Base-by-base conservation (phyloP, 2,113 vertebrate species). In the Cryptoleucopteryx plumbea region DNA sequence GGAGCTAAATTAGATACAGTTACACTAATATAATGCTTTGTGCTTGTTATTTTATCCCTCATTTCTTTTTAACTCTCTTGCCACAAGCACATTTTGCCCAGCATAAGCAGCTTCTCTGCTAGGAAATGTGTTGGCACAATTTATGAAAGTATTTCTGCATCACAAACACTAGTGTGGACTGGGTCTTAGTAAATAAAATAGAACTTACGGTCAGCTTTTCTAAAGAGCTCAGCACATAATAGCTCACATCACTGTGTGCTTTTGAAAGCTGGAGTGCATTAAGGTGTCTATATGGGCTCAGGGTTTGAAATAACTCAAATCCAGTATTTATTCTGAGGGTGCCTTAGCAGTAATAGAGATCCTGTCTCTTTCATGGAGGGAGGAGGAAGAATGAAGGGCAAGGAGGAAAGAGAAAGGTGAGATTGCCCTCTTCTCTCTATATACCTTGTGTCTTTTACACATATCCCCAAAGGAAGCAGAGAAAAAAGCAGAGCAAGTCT, bases 61-160 rank as follows among this genome's bases (percentile, higher is more conserved):
- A 23, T 82, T 96, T 94, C 81, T 91, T 89, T 75, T 67, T 52
- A 74, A 67, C 47, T 89, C 73, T 87, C n/a, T 71, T 71, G 40
- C 56, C 34, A 73, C 63, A 40, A 88, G 56, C 52, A 82, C 8
- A 9, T 84, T 95, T 95, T 85, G 22, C 65, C 63, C 82, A 73
- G 34, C 62, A 71, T 53, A 88, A 90, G 85, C n/a, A 66, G 45
- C 71, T 82, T 61, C 85, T 93, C 36, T 68, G 45, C 62, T 88
- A 66, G 31, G 9, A 88, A 72, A 56, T 17, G 26, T 19, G 18
- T 38, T 92, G 70, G 53, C 38, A 90, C n/a, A 48, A 66, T 90
- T 95, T 94, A 62, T 47, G 71, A 8, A 92, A 93, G 34, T 45
- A 65, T 70, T 93, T 90, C 86, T 92, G 58, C 67, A 86, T 86